These are phyloP conservation scores for Chrysopa pallens DNA, from an alignment of 1,140 invertebrate genomes.

Conservation along the genomic window DNA sequence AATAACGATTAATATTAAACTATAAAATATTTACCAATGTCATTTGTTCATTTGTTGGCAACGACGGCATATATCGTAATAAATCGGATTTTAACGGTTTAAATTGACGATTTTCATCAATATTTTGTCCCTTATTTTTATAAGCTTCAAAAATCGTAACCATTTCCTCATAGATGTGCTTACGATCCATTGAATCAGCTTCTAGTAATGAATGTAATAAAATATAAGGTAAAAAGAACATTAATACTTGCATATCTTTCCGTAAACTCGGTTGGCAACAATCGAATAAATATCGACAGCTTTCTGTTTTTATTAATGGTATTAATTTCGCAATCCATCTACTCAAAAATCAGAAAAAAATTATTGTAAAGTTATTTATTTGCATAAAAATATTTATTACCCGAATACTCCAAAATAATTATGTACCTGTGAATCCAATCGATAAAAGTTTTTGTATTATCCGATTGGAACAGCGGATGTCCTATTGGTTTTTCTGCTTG, in stretches of 20 bases:
- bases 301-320: conserved; percentile 29
- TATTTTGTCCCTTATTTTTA: background rate
- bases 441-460: conserved; percentile 39
- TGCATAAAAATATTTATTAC: too few species aligned
- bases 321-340: conserved; percentile 43
- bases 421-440: conserved; percentile 55
- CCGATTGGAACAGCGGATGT: conserved; percentile 43
- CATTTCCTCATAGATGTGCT: conserved; percentile 33
- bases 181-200: conserved; percentile 13
- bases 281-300: conserved; percentile 33
- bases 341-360: conserved; percentile 9
- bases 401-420: conserved; percentile 13
- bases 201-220: conserved; percentile 39
- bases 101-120: background rate
- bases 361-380: too few species aligned
- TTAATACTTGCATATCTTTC: conserved; percentile 42
- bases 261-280: conserved; percentile 50
- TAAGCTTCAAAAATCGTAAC: conserved; percentile 26
- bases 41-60: too few species aligned
- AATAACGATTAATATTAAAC: too few species aligned
- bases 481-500: conserved; percentile 15
- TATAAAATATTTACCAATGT: too few species aligned
- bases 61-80: too few species aligned
- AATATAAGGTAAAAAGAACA: conserved; percentile 54
- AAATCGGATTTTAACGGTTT: background rate